Conservation (phyloP, 2,888 invertebrate species). For the Oxystoma pomonae region DNA sequence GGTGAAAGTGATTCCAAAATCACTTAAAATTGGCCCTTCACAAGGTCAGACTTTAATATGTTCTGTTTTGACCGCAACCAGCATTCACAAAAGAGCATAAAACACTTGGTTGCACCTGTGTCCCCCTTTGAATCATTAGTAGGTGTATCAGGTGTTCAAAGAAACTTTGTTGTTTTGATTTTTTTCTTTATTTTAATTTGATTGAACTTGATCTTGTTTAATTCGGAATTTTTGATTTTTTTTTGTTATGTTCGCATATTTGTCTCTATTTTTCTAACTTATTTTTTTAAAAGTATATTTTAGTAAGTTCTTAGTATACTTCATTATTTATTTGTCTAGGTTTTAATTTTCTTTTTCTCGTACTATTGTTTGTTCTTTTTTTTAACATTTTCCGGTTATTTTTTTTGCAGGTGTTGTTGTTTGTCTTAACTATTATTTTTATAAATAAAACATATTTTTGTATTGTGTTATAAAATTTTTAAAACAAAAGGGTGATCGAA, state of each 20-base stretch:
- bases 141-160: background rate
- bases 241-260: too few species aligned
- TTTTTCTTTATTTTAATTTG: background rate
- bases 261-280: too few species aligned
- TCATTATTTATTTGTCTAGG: too few species aligned
- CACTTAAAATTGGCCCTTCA: background rate
- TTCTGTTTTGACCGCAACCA: background rate
- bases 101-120: background rate
- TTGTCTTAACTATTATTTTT: too few species aligned
- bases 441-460: too few species aligned
- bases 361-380: too few species aligned
- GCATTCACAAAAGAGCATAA: background rate
- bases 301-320: too few species aligned
- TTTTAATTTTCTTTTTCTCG: too few species aligned
- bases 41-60: background rate
- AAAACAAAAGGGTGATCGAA: constrained; percentile 17
- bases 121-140: background rate
- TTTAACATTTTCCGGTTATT: too few species aligned
- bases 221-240: background rate
- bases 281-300: too few species aligned
- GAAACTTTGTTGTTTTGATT: background rate
- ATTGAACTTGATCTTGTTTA: background rate
- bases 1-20: background rate
- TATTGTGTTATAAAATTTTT: too few species aligned
- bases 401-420: too few species aligned